Conservation (phyloP, 2,113 vertebrate genomes). For the Tenrec ecaudatus region DNA sequence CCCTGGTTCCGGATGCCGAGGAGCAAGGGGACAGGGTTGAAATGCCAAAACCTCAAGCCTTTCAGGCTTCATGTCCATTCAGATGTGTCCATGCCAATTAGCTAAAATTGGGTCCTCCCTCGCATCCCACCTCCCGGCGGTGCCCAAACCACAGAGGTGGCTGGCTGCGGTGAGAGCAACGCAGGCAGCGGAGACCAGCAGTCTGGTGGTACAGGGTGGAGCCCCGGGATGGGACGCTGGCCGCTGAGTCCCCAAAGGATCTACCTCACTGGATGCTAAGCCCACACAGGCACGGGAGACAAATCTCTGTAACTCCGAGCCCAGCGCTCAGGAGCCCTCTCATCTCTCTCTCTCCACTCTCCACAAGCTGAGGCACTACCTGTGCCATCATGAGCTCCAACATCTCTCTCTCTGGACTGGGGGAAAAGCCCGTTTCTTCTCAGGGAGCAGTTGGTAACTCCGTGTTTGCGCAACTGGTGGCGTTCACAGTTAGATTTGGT, state of each 20-base stretch:
- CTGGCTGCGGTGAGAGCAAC: background rate
- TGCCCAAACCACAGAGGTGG: background rate
- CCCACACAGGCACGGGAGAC: background rate
- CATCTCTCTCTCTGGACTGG: constrained; percentile 86
- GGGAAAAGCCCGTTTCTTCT: constrained; percentile 88
- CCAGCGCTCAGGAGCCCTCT: background rate
- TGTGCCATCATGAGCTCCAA: constrained; percentile 88
- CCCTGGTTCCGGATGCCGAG: background rate
- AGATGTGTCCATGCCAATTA: background rate
- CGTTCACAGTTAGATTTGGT: constrained; percentile 95
- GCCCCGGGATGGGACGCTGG: background rate
- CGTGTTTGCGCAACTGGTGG: constrained; percentile 93
- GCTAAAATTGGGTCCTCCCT: background rate
- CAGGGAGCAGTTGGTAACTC: constrained; percentile 88
- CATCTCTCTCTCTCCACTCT: constrained; percentile 14
- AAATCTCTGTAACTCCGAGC: background rate
- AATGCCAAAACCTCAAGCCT: background rate
- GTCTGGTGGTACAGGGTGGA: background rate
- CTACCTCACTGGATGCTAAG: background rate
- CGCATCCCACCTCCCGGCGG: background rate
- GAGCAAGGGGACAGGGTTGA: background rate
- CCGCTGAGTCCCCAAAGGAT: background rate
- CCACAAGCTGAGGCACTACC: constrained; percentile 80
- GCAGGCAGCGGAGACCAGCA: no score
- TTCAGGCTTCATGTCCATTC: background rate